Base-by-base conservation (phyloP, 2,888 invertebrate genomes). In the Oscheius sp. region DNA sequence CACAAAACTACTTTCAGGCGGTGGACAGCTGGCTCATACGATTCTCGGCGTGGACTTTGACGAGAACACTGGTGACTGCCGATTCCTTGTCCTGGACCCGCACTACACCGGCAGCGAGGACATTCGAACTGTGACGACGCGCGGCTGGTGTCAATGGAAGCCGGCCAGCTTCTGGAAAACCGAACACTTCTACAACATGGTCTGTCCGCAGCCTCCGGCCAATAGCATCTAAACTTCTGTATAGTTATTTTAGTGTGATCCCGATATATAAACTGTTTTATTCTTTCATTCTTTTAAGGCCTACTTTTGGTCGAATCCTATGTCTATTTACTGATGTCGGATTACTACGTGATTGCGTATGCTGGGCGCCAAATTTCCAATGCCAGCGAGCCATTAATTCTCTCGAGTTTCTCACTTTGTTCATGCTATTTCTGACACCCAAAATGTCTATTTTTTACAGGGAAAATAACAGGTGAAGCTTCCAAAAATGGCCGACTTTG, bases 1-100 rank as follows among this genome's bases (percentile, higher is more conserved):
- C 21, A 21, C 21, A 21, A 21, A 21, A 21, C 21, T 21, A 42
- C 7, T 76, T 88, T 59, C 87, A 95, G 95, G 96, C 88, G 99
- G 99, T 33, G 98, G 97, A 80, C 95, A 96, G 51, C 91, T 97
- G 85, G 99, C 99, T 1, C 98, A 99, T 89, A 99, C 99, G 60
- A 97, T 99, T 84, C 91, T 99, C 73, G 99, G 99, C 1, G 93
- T 99, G 1, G 94, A 95, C 89, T 95, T 93, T 89, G 94, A 95
- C 90, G 92, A 93, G 58, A 91, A 92, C 29, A 93, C 93, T 10
- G 94, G 94, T 33, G 94, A 94, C 59, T 92, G 94, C 0, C 93
- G 94, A 86, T 99, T 95, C 90, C 92, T 99, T n/a, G 94, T 99
- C 84, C 91, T 99, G 51, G 99, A 99, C 92, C 99, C 99, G 0